Evolutionary conservation across 2,888 invertebrate genomes (phyloP), one percentile per base, ranked within the genome.

Genomic region (Monochamus alternatus): DNA sequence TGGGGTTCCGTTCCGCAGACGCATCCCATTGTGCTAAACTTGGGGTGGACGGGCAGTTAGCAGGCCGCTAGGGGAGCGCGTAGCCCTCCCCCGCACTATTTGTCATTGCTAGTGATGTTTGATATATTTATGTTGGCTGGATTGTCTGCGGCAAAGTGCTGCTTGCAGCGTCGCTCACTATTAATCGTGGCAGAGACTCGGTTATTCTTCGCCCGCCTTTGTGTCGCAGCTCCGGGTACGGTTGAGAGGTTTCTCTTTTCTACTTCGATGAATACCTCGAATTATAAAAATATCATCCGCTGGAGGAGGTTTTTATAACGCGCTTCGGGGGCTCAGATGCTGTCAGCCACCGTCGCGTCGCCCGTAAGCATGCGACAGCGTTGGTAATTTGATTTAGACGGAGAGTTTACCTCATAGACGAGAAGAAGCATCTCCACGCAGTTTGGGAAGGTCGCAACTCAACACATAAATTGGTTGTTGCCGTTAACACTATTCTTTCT

Each of bases 51-150:
- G 73, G 65, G 71, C 67, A 63, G 69, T 69, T 63, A 38, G 63
- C 60, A 66, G 51, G 60, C 59, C 67, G 30, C 31, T 66, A 64
- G 59, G 63, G 65, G 64, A 65, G 63, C 31, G 8, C 71, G 70
- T 72, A 67, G 79, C 84, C 22, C 84, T 84, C 87, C 87, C 87
- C 85, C 85, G 81, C 82, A 84, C 87, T 85, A 88, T 88, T 88
- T 88, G 88, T 88, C 88, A 88, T 87, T 87, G 87, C 84, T 85
- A 86, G 87, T 86, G 87, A 87, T 86, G 87, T 85, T 85, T 88
- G 88, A 88, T 87, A 87, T 88, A 88, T 88, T 88, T 88, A 88
- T 88, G 87, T 87, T 85, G 82, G 83, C 81, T 74, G 85, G 85
- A 86, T 86, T 86, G 87, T 87, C 87, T 87, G 85, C 84, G 83